phyloP scores from a whole-genome alignment of 2,888 invertebrate species.

The Patella caerulea region DNA sequence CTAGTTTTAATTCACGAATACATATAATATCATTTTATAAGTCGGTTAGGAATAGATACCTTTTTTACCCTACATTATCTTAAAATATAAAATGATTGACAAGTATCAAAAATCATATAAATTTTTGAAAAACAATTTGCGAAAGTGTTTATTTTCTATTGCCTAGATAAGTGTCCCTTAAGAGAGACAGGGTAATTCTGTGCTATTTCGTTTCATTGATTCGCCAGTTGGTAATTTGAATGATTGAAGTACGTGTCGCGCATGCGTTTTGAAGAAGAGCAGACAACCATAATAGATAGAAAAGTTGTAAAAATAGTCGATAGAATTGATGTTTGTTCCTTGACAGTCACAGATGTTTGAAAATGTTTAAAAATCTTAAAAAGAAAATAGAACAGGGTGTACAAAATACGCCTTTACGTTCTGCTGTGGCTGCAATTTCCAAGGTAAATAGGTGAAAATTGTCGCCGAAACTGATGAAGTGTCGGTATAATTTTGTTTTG shows the following conservation, averaged over 20 bases:
- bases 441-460: conserved; percentile 28
- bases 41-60: too few relatives aligned
- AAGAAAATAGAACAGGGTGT: conserved; percentile 64
- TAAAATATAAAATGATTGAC: too few relatives aligned
- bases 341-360: conserved; percentile 12
- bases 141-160: too few relatives aligned
- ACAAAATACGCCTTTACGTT: conserved; percentile 54
- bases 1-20: too few relatives aligned
- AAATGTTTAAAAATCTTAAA: conserved; percentile 63
- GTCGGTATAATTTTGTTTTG: neutral
- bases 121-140: too few relatives aligned
- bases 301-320: neutral
- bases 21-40: too few relatives aligned
- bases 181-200: too few relatives aligned
- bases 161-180: too few relatives aligned
- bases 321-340: conserved; percentile 11
- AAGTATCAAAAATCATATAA: too few relatives aligned
- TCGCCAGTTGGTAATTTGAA: neutral
- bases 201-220: too few relatives aligned
- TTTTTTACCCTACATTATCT: too few relatives aligned
- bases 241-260: neutral
- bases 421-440: conserved; percentile 47
- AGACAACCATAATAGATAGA: neutral
- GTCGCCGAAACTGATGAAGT: neutral
- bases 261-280: conserved; percentile 2